Percentiles rank a stretch among this genome's conserved stretches.
phyloP scores from a whole-genome alignment of 2,113 vertebrate genomes.

The Coreoperca whiteheadi region DNA sequence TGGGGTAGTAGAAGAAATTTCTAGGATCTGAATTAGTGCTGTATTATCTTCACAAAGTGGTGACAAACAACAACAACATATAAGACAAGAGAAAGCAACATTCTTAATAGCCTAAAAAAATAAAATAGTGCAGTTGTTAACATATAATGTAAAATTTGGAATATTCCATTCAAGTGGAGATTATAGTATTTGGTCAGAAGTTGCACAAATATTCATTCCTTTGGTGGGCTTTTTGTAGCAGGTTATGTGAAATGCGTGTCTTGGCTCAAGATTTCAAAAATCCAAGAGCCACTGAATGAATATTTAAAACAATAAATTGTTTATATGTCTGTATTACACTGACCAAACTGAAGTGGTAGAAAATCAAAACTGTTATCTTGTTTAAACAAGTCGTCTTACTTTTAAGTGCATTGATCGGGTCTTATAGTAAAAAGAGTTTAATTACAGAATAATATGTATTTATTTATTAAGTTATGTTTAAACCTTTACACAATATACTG shows the following conservation, averaged over 20 bases:
- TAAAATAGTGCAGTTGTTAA: conserved; percentile 36
- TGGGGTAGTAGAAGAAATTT: conserved; percentile 56
- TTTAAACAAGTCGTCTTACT: conserved; percentile 54
- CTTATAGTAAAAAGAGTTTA: conserved; percentile 56
- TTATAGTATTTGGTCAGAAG: conserved; percentile 43
- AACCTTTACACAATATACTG: conserved; percentile 72
- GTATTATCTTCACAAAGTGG: conserved; percentile 51
- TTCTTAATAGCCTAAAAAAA: conserved; percentile 36
- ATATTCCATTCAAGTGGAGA: conserved; percentile 36
- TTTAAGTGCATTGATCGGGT: conserved; percentile 61
- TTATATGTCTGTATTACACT: conserved; percentile 63
- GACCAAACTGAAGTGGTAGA: conserved; percentile 62
- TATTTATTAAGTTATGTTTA: conserved; percentile 78
- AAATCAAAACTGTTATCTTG: conserved; percentile 45
- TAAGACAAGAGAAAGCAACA: conserved; percentile 25
- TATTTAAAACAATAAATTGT: conserved; percentile 43
- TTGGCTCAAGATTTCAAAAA: conserved; percentile 42
- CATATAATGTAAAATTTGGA: conserved; percentile 38
- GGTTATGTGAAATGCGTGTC: conserved; percentile 48
- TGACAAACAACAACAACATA: conserved; percentile 38
- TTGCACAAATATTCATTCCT: conserved; percentile 49
- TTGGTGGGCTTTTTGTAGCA: conserved; percentile 34
- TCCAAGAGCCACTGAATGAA: conserved; percentile 40
- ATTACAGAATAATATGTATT: conserved; percentile 67
- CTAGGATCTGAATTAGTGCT: conserved; percentile 54